Evolutionary conservation across 2,113 vertebrate species (phyloP).

Genomic region (Ammodytes dubius): DNA sequence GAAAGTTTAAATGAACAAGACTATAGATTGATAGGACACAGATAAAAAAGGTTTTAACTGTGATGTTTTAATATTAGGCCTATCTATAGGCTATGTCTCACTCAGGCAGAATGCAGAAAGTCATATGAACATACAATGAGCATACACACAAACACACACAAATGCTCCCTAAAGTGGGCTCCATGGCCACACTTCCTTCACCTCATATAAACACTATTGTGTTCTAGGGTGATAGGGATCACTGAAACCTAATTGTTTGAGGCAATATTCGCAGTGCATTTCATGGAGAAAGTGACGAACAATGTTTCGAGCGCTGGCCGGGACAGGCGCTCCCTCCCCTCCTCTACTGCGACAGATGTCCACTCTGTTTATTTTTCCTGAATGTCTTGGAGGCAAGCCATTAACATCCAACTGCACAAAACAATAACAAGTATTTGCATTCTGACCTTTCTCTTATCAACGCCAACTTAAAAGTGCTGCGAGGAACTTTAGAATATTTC

Average conservation of each 20-base stretch:
- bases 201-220: constrained; percentile 86
- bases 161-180: constrained; percentile 74
- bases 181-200: constrained; percentile 82
- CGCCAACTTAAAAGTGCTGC: too few relatives aligned
- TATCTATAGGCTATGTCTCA: not conserved
- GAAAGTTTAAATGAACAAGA: not conserved
- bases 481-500: too few relatives aligned
- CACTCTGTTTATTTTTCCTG: constrained; percentile 65
- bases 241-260: constrained; percentile 82
- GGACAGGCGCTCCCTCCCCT: constrained; percentile 52
- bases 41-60: too few relatives aligned
- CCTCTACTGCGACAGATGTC: constrained; percentile 48
- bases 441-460: too few relatives aligned
- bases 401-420: constrained; percentile 7
- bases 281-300: constrained; percentile 87
- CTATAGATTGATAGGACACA: not conserved
- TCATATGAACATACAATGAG: constrained; percentile 10
- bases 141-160: constrained; percentile 34
- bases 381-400: constrained; percentile 45
- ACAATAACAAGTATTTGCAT: not conserved
- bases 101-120: not conserved
- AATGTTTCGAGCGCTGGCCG: constrained; percentile 61
- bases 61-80: too few relatives aligned
- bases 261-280: constrained; percentile 79
- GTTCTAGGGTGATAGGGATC: constrained; percentile 80